phyloP scores from a whole-genome alignment of 2,888 invertebrate genomes.

The Sinopyrophorus schimmeli region DNA sequence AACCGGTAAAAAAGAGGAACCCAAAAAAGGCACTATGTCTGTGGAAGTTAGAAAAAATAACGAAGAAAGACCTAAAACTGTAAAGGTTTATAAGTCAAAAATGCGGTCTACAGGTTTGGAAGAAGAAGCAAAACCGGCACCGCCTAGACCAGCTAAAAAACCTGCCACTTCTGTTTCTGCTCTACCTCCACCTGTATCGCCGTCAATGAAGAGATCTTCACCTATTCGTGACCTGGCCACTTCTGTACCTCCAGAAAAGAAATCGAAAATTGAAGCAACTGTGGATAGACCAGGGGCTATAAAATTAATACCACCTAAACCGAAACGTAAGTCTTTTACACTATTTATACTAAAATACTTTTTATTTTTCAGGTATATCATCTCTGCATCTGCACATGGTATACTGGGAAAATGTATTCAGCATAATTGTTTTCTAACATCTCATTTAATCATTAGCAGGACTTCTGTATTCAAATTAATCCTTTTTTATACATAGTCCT shows the following conservation, averaged over 20 bases:
- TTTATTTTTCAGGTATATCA: conserved; percentile 13
- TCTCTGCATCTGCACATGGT: too few species aligned
- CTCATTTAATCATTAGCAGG: too few species aligned
- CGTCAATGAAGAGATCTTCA: conserved; percentile 48
- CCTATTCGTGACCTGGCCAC: conserved; percentile 46
- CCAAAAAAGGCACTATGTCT: conserved; percentile 77
- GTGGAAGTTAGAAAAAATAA: conserved; percentile 78
- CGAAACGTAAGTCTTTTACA: conserved; percentile 79
- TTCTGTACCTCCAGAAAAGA: conserved; percentile 72
- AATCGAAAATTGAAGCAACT: conserved; percentile 64
- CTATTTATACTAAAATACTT: conserved; percentile 15
- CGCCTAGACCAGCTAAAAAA: conserved; percentile 70
- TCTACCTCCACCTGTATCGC: conserved; percentile 47
- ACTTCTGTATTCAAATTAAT: too few species aligned
- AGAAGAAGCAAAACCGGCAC: conserved; percentile 85
- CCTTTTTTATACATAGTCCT: too few species aligned
- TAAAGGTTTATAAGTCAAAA: conserved; percentile 88
- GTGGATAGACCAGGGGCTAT: conserved; percentile 79
- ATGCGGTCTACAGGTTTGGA: conserved; percentile 90
- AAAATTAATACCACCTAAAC: conserved; percentile 85
- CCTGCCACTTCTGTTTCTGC: conserved; percentile 51
- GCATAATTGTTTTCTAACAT: too few species aligned
- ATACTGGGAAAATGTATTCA: too few species aligned
- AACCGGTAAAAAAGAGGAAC: conserved; percentile 52
- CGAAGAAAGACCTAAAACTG: conserved; percentile 80